A percentile compares a stretch with the other conserved stretches of the same genome.
Conservation (phyloP, 2,888 invertebrate species). For the Hydroisotoma schaefferi region DNA sequence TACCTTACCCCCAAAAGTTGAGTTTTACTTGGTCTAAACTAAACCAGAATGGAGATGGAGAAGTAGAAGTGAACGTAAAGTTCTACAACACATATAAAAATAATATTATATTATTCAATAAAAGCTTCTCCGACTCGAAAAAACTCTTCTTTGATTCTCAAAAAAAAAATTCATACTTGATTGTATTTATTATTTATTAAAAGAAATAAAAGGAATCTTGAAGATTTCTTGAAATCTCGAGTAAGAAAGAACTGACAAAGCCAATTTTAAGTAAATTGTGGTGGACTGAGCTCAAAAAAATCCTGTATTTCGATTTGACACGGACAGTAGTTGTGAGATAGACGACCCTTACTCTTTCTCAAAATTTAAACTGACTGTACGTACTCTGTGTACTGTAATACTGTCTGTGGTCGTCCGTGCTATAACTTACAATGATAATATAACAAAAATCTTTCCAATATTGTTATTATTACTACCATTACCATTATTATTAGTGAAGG, state of each 20-base stretch:
- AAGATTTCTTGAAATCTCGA: neutral
- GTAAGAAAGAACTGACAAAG: neutral
- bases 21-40: slow-evolving; percentile 9
- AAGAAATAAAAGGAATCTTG: neutral
- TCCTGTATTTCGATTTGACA: slow-evolving; percentile 5
- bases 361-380: too few species aligned
- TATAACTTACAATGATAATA: neutral
- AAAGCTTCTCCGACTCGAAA: slow-evolving; percentile 2
- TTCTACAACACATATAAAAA: neutral
- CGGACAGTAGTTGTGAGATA: neutral
- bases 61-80: slow-evolving; percentile 24
- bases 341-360: slow-evolving; percentile 2
- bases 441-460: neutral
- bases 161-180: slow-evolving; percentile 1
- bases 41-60: slow-evolving; percentile 20
- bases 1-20: slow-evolving; percentile 36
- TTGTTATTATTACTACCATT: neutral
- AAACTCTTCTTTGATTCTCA: slow-evolving; percentile 4
- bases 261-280: too few species aligned
- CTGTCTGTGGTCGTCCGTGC: slow-evolving; percentile 4
- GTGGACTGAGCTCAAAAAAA: slow-evolving; percentile 5
- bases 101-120: neutral
- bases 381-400: neutral
- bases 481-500: neutral
- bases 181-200: neutral